Percentiles rank a stretch among this genome's conserved stretches.
These are phyloP conservation scores for Hippocampus kuda DNA, from an alignment of 2,797 vertebrate species.

Conservation along the genomic window DNA sequence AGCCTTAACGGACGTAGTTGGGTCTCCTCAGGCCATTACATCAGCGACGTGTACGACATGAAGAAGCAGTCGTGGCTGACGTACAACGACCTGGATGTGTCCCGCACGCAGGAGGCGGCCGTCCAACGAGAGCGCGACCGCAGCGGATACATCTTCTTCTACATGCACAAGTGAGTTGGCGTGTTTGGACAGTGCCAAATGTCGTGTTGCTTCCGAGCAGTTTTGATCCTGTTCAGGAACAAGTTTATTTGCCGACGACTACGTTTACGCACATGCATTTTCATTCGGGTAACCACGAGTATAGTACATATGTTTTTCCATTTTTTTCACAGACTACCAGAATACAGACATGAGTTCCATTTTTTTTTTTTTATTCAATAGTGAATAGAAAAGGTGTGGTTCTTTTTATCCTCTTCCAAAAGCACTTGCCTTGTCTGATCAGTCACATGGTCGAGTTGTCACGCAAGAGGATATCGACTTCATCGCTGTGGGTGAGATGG, in stretches of 20 bases:
- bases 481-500: constrained; percentile 72
- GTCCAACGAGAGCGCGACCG: constrained; percentile 89
- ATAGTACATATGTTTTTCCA: too few relatives aligned
- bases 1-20: not conserved
- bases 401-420: constrained; percentile 61
- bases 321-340: too few relatives aligned
- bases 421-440: constrained; percentile 70
- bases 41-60: constrained; percentile 95
- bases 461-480: constrained; percentile 66
- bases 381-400: not conserved
- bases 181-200: not conserved
- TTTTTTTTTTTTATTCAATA: not conserved
- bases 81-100: constrained; percentile 94
- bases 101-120: constrained; percentile 81
- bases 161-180: constrained; percentile 89
- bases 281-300: too few relatives aligned
- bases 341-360: not conserved
- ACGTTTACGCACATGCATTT: too few relatives aligned
- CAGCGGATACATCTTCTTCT: constrained; percentile 98
- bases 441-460: constrained; percentile 73
- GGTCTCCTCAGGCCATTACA: constrained; percentile 81
- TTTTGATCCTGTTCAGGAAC: too few relatives aligned
- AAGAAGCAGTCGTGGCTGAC: constrained; percentile 97
- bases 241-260: too few relatives aligned
- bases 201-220: not conserved